These are phyloP conservation scores for Wasmannia auropunctata DNA, from an alignment of 1,140 invertebrate species.

Conservation along the genomic window DNA sequence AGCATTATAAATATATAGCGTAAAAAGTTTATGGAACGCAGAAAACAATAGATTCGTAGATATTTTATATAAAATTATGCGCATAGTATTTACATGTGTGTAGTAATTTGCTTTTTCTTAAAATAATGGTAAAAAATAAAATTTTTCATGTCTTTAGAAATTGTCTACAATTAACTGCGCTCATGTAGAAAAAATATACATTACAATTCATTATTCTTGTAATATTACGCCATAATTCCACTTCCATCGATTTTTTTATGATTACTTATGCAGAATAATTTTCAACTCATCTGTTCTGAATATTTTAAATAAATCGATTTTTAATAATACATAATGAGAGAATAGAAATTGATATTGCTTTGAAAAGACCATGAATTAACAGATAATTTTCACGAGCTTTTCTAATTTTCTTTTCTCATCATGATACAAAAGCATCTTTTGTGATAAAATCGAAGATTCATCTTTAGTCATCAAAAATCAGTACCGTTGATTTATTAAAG, in stretches of 20 bases:
- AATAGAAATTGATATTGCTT: slow-evolving; percentile 18
- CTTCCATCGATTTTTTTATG: background rate
- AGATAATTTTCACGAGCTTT: background rate
- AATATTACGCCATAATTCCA: background rate
- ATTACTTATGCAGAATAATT: background rate
- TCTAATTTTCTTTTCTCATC: background rate
- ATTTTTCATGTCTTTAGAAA: background rate
- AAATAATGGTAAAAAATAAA: background rate
- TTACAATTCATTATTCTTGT: background rate
- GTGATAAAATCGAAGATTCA: background rate
- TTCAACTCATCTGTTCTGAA: background rate
- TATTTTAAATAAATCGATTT: slow-evolving; percentile 26
- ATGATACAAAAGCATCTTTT: background rate
- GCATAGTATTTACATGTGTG: too few species aligned
- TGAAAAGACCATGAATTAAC: background rate
- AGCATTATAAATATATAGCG: background rate
- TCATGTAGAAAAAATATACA: background rate
- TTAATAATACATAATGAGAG: slow-evolving; percentile 5
- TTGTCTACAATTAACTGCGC: background rate
- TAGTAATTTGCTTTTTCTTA: background rate
- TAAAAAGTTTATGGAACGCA: background rate
- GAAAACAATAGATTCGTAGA: background rate
- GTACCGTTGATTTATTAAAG: background rate
- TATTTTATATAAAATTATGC: background rate
- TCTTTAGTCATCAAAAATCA: slow-evolving; percentile 21